Evolutionary conservation across 2,888 invertebrate genomes (phyloP), one percentile per base, ranked within the genome.

Genomic region (Hypselothyrea guttata): DNA sequence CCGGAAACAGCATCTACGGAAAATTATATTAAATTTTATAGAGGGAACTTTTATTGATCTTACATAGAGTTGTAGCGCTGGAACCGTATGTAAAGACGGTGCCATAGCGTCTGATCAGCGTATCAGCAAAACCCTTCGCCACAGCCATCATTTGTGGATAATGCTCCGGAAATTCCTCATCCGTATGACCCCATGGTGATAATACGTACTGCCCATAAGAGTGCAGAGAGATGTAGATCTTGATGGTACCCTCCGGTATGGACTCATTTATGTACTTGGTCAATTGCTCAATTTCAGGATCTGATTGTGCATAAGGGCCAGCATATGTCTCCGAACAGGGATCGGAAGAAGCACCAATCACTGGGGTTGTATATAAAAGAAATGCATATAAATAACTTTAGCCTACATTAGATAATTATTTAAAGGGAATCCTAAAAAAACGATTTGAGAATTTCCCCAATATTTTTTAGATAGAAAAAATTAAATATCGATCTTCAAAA

Each of bases 201-300:
- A 93, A 83, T 1, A 93, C 88, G 18, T 91, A 90, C 64, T 94
- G 93, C 0, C 93, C 93, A 81, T 93, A 94, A 0, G 92, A 91
- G 65, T 94, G 93, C 64, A 94, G 91, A 0, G 93, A 92, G n/a
- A 94, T 86, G 72, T 93, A 92, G 2, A 92, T 91, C 7, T 89
- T 87, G 0, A 92, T 86, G 0, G 86, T 89, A 0, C 87, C 76
- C 0, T 89, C 79, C 0, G 89, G 88, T 31, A 92, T 88, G 0
- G 75, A 77, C 7, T 86, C 88, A 46, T 83, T 78, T 1, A 93
- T 90, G 60, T 90, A 93, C 0, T 84, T 57, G 0, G 92, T 90
- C 4, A 92, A 45, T 0, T 89, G 88, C 35, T 90, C 88, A 0
- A 92, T 91, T 77, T 93, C 93, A 0, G 87, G 86, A 78, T 93